Evolutionary conservation across 2,888 invertebrate genomes (phyloP).

Genomic region (Trypoxylon attenuatum): DNA sequence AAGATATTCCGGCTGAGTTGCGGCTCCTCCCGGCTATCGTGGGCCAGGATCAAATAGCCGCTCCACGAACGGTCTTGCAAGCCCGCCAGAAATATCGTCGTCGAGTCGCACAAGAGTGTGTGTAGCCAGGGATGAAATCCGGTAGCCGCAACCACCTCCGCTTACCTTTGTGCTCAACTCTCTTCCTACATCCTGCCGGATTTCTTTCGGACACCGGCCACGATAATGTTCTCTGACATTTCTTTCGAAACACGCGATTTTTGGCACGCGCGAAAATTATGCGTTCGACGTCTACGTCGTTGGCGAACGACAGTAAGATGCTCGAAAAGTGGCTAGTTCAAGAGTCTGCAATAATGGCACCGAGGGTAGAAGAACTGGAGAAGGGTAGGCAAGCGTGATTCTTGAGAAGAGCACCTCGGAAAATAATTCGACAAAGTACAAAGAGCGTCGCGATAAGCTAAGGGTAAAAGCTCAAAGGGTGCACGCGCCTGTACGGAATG

Average conservation of each 20-base stretch:
- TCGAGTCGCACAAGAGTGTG: constrained; percentile 48
- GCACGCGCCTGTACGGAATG: not conserved
- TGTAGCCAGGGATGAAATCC: constrained; percentile 73
- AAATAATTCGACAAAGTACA: constrained; percentile 1
- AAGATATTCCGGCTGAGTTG: constrained; percentile 71
- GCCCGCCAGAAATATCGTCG: constrained; percentile 56
- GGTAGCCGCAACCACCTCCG: constrained; percentile 71
- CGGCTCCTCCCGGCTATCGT: constrained; percentile 65
- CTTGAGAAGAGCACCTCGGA: not conserved
- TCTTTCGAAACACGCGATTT: no score
- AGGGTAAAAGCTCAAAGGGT: not conserved
- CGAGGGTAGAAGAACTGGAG: not conserved
- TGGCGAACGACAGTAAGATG: constrained; percentile 15
- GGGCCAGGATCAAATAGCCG: constrained; percentile 69
- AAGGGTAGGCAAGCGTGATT: not conserved
- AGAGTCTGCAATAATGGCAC: no score
- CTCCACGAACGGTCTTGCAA: constrained; percentile 43
- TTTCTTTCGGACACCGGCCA: no score
- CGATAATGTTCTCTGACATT: no score
- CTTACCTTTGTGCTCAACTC: constrained; percentile 67
- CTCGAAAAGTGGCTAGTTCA: no score
- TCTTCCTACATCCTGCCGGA: no score
- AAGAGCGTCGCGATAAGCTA: not conserved
- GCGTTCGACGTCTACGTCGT: constrained; percentile 55
- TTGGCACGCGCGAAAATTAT: constrained; percentile 20